Evolutionary conservation across 2,797 vertebrate genomes (phyloP).

Genomic region (Channallabes apus): DNA sequence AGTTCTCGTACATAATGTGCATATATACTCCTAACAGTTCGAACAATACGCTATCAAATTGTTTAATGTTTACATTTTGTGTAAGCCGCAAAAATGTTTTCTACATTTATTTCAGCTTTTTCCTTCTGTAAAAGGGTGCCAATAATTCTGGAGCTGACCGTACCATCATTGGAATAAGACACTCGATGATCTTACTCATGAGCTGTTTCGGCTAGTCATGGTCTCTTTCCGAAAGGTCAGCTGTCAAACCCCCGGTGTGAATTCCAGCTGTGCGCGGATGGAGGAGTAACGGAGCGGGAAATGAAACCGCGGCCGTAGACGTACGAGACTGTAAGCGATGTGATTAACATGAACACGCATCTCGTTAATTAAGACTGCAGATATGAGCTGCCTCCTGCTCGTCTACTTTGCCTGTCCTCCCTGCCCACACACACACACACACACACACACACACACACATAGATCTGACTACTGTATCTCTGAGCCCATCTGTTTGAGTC

Average conservation of each 20-base stretch:
- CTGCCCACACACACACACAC: not conserved
- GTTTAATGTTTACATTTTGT: too few species aligned
- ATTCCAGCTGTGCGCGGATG: not conserved
- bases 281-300: not conserved
- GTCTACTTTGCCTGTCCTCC: not conserved
- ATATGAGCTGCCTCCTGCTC: not conserved
- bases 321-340: not conserved
- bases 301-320: not conserved
- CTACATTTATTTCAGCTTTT: not conserved
- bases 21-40: too few species aligned
- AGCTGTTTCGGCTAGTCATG: not conserved
- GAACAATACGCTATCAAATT: too few species aligned
- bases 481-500: not conserved
- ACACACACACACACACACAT: constrained; percentile 8
- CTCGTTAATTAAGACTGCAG: not conserved
- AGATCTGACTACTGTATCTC: not conserved
- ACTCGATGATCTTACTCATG: not conserved
- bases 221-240: not conserved
- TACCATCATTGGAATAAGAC: not conserved
- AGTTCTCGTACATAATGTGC: too few species aligned
- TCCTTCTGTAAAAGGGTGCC: not conserved
- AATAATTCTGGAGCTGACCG: not conserved
- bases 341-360: constrained; percentile 1
- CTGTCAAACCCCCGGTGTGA: not conserved
- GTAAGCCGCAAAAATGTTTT: not conserved